Evolutionary conservation across 2,797 vertebrate species (phyloP), one percentile per base, ranked within the genome.

Genomic region (Mormyrops boulengeri): DNA sequence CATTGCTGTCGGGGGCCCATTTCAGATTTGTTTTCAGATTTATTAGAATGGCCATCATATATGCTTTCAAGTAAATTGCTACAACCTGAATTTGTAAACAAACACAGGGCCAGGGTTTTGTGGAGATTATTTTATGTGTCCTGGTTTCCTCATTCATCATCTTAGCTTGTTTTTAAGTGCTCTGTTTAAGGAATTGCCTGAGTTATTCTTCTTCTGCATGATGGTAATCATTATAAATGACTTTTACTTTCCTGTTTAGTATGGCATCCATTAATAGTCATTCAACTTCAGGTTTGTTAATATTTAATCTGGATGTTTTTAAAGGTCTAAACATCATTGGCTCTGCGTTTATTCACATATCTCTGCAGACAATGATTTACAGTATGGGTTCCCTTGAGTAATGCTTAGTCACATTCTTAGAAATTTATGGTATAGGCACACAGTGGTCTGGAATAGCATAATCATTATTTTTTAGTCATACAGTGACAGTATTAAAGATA

Each of bases 151-250:
- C 52, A 90, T 89, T 34, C 82, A 87, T 90, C 88, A 89, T 90
- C 62, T 57, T 86, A 88, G 80, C 62, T 55, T 88, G 53, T 85
- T 69, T 85, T 85, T 87, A 90, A 90, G 62, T 88, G 87, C 89
- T 82, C 38, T 14, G 53, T 62, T 47, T 84, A 53, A 69, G 52
- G 88, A 49, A 90, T 88, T 88, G 52, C 88, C 34, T 30, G n/a
- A 6, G 84, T 87, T 90, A 90, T 89, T 89, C 66, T 89, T 85
- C 47, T 53, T 66, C 49, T n/a, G 80, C 66, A 60, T 88, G 90
- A 90, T 90, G 62, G 89, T 90, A 91, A 92, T 90, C 69, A 90
- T 92, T 91, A 91, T 88, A 90, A 92, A 93, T 91, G 80, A 41
- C 52, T 87, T 50, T 62, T 66, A 22, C 82, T 89, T 73, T 47